Percentiles rank a stretch among this genome's conserved stretches.
Evolutionary conservation across 2,113 vertebrate genomes (phyloP).

Genomic region (Aspidoscelis tigris): DNA sequence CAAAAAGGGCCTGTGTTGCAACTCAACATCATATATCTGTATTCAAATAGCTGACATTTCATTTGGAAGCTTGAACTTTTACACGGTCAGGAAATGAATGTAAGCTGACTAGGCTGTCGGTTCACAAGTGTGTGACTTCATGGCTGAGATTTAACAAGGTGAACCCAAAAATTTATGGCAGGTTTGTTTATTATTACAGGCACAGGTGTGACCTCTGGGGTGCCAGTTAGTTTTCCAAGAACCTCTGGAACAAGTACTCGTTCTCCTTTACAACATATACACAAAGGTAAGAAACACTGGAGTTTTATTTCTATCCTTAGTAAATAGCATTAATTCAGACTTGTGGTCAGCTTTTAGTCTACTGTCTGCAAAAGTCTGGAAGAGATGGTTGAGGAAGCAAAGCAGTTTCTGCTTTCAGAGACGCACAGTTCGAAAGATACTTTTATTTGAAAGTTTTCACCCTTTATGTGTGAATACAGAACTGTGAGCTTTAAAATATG

Average conservation of each 20-base stretch:
- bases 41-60: background rate
- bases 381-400: background rate
- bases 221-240: conserved; percentile 75
- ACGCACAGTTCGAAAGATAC: background rate
- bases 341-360: background rate
- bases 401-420: background rate
- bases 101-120: background rate
- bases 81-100: conserved; percentile 6
- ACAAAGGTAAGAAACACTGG: conserved; percentile 83
- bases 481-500: background rate
- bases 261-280: conserved; percentile 82
- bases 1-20: background rate
- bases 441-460: background rate
- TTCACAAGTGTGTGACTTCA: background rate
- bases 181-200: conserved; percentile 77
- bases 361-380: too few species aligned
- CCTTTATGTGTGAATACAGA: background rate
- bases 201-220: conserved; percentile 68
- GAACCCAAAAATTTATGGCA: background rate
- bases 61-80: background rate
- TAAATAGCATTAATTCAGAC: background rate
- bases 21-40: background rate
- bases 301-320: background rate
- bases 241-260: conserved; percentile 86
- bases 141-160: background rate